Base-by-base conservation (phyloP, 2,797 vertebrate genomes). In the Enteromius trimaculatus region DNA sequence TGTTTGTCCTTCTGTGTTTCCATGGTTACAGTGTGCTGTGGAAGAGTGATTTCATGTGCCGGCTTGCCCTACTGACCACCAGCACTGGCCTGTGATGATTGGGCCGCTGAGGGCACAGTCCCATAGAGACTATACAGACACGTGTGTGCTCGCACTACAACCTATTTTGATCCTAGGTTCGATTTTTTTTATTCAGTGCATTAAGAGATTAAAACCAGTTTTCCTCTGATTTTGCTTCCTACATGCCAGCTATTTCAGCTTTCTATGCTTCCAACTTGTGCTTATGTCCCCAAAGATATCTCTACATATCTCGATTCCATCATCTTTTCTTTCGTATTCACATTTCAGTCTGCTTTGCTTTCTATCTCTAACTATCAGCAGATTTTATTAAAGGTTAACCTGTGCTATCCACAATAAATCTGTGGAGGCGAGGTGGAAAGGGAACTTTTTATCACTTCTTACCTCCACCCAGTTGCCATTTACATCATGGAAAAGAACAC, bases 401-500 rank as follows among this genome's bases (percentile, higher is more conserved):
- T 6, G 14, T 51, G 37, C 8, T 75, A 65, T 64, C 23, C 34
- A 9, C 21, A 37, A 70, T 34, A 39, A 16, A 16, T 72, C 6
- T 77, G 5, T 31, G 42, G 55, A 49, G 17, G 39, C 29, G 16
- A 26, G 17, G n/a, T 77, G 76, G 19, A 37, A 53, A 44, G 39
- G 26, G 19, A 19, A 79, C 3, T 16, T 51, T 47, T 65, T 3
- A 62, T 42, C 44, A 55, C 34, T 37, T 8, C 51, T 93, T 90
- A 97, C 98, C 98, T 99, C 98, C 69, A 94, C 94, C 98, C 97
- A 99, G 90, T 96, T 97, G 84, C 95, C 95, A 0, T 97, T 94
- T 84, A 95, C 95, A 87, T 99, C 97, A 71, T 95, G 92, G 90
- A 99, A 98, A 82, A 99, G 96, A 80, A 99, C 98, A 0, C 98